phyloP scores from a whole-genome alignment of 2,888 invertebrate species.

The Andrena praecox region DNA sequence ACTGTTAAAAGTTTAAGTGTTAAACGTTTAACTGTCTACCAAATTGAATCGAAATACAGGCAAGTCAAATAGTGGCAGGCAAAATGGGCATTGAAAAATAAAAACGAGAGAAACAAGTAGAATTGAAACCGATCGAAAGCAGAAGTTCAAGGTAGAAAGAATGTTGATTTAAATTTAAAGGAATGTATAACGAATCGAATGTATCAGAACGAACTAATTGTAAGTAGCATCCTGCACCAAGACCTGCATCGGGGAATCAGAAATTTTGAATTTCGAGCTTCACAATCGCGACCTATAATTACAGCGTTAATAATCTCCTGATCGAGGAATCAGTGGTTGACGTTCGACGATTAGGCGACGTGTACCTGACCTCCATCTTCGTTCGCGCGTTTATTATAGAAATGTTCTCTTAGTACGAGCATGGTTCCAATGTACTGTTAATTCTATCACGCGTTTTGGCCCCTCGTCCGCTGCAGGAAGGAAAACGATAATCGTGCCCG shows the following conservation, averaged over 20 bases:
- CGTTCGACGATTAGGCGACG: not conserved
- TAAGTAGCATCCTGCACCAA: not conserved
- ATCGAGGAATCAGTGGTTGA: not conserved
- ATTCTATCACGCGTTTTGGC: conserved; percentile 79
- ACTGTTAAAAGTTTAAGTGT: too few relatives aligned
- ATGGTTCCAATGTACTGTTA: conserved; percentile 59
- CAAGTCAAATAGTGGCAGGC: not conserved
- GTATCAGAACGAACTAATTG: too few relatives aligned
- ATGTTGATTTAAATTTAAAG: too few relatives aligned
- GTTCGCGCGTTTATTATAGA: conserved; percentile 56
- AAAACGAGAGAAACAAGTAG: too few relatives aligned
- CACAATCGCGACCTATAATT: not conserved
- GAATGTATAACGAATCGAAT: too few relatives aligned
- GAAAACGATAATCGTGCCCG: conserved; percentile 59
- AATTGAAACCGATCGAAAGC: not conserved
- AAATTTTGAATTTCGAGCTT: not conserved
- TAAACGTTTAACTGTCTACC: too few relatives aligned
- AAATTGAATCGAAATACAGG: not conserved
- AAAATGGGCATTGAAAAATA: too few relatives aligned
- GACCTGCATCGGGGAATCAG: conserved; percentile 10
- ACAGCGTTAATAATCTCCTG: too few relatives aligned
- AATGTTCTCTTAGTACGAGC: conserved; percentile 51
- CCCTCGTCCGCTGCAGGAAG: conserved; percentile 78
- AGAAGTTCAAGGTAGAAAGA: too few relatives aligned
- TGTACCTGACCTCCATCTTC: conserved; percentile 29